Evolutionary conservation across 1,140 invertebrate genomes (phyloP).

Genomic region (Drosophila neocordata): DNA sequence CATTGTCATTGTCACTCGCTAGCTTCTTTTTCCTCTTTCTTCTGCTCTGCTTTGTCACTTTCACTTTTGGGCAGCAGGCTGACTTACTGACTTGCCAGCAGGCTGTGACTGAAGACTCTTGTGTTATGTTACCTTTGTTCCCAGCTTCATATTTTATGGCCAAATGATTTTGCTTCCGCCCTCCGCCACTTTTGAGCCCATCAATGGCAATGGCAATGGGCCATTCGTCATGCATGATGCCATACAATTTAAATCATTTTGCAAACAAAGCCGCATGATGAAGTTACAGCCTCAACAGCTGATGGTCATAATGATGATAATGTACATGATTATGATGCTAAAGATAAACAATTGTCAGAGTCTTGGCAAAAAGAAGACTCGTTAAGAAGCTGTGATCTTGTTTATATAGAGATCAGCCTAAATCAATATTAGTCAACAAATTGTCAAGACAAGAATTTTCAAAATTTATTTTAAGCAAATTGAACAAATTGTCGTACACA

Average conservation of each 20-base stretch:
- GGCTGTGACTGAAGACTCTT: slow-evolving; percentile 20
- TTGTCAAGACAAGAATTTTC: not conserved
- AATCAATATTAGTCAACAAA: not conserved
- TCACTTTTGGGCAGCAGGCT: slow-evolving; percentile 57
- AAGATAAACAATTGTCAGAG: too few species aligned
- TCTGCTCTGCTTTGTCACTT: slow-evolving; percentile 59
- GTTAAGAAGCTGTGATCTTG: not conserved
- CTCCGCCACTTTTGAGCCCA: slow-evolving; percentile 17
- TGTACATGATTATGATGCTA: not conserved
- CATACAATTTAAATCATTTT: slow-evolving; percentile 7
- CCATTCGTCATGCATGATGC: slow-evolving; percentile 26
- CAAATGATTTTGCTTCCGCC: slow-evolving; percentile 39
- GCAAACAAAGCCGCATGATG: slow-evolving; percentile 18
- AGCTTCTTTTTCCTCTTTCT: slow-evolving; percentile 52
- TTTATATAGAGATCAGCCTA: not conserved
- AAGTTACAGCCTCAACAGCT: not conserved
- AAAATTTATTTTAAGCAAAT: not conserved
- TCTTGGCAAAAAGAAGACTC: not conserved
- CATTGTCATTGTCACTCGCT: slow-evolving; percentile 71
- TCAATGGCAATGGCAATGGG: slow-evolving; percentile 26
- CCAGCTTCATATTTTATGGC: slow-evolving; percentile 47
- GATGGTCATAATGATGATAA: not conserved
- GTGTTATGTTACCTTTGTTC: slow-evolving; percentile 50
- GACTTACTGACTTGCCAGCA: slow-evolving; percentile 43
- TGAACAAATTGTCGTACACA: not conserved